Percentiles rank a stretch among this genome's conserved stretches.
phyloP scores from a whole-genome alignment of 92 coral and sea anemone genomes.

The Epizoanthus rinbou region DNA sequence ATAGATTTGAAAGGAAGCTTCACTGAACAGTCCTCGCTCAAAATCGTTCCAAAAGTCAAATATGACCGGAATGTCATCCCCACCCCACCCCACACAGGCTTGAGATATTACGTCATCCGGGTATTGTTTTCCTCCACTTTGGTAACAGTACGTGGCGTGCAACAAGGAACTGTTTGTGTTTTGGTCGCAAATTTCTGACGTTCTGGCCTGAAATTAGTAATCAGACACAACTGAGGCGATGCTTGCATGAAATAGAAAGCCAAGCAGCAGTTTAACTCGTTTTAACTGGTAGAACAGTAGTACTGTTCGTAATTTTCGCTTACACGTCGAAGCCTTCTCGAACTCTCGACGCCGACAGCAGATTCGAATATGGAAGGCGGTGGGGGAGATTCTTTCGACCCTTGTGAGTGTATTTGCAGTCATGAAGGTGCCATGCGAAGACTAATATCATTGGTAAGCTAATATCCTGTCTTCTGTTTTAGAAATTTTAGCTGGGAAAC shows the following conservation, averaged over 20 bases:
- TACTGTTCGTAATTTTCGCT: background rate
- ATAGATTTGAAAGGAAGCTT: background rate
- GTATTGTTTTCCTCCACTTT: slow-evolving; percentile 51
- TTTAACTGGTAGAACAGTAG: background rate
- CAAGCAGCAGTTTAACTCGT: background rate
- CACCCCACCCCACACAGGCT: slow-evolving; percentile 37
- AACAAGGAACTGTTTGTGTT: slow-evolving; percentile 19
- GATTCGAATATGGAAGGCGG: slow-evolving; percentile 76
- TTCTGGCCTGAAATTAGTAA: background rate
- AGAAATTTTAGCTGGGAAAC: background rate
- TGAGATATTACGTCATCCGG: slow-evolving; percentile 56
- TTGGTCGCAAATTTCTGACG: slow-evolving; percentile 12
- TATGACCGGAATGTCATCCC: background rate
- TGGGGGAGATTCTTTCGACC: slow-evolving; percentile 90
- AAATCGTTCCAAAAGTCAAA: background rate
- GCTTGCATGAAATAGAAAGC: slow-evolving; percentile 8
- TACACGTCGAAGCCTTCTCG: slow-evolving; percentile 14
- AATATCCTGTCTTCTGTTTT: background rate
- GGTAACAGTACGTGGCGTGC: slow-evolving; percentile 76
- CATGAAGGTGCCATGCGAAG: slow-evolving; percentile 99
- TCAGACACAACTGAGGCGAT: background rate
- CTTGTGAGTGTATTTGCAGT: slow-evolving; percentile 97
- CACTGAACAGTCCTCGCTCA: background rate
- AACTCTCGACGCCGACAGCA: slow-evolving; percentile 10
- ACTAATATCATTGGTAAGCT: slow-evolving; percentile 90